Percentiles rank a stretch among this genome's conserved stretches.
phyloP scores from a whole-genome alignment of 2,888 invertebrate species.

The Alitta virens region DNA sequence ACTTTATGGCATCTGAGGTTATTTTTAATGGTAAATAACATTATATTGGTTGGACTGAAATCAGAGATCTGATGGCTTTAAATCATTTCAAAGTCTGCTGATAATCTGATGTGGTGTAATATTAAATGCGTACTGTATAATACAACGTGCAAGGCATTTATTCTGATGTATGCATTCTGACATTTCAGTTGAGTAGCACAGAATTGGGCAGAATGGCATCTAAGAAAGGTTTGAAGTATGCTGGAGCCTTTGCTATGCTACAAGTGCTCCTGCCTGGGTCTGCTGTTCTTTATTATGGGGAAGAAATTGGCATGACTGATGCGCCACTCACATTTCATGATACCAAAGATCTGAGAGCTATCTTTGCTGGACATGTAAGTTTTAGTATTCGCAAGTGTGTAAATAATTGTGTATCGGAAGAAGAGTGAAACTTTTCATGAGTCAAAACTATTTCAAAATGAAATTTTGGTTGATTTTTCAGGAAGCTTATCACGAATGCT shows the following conservation, averaged over 20 bases:
- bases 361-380: slow-evolving; percentile 5
- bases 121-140: no score
- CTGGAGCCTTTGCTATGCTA: slow-evolving; percentile 79
- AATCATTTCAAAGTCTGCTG: no score
- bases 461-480: not conserved
- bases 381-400: not conserved
- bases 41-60: no score
- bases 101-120: no score
- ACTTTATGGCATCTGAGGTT: no score
- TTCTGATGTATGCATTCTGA: no score
- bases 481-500: not conserved
- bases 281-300: slow-evolving; percentile 83
- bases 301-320: slow-evolving; percentile 81
- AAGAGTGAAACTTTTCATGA: no score
- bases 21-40: no score
- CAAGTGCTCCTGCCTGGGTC: slow-evolving; percentile 78
- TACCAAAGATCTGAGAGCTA: not conserved
- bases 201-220: slow-evolving; percentile 46
- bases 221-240: slow-evolving; percentile 67
- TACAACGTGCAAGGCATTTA: no score
- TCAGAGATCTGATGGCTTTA: no score
- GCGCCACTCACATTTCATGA: slow-evolving; percentile 1
- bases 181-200: slow-evolving; percentile 42
- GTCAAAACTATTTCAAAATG: not conserved
- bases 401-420: no score